Evolutionary conservation across 1,140 invertebrate genomes (phyloP).

Genomic region (Gonioctena quinquepunctata): DNA sequence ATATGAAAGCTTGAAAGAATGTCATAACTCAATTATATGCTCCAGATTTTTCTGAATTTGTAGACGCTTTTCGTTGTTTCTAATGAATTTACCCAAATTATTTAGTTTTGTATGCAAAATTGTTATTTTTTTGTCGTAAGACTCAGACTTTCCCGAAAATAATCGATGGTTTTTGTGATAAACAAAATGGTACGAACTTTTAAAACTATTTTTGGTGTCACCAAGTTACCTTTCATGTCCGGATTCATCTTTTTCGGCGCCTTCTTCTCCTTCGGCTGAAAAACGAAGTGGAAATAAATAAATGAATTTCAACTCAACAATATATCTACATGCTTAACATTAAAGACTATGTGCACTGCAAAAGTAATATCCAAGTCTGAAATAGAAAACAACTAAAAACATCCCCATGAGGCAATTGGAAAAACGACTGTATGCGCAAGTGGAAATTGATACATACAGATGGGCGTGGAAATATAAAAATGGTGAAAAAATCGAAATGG

Average conservation of each 20-base stretch:
- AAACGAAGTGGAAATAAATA: slow-evolving; percentile 29
- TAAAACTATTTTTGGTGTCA: not conserved
- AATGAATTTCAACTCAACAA: not conserved
- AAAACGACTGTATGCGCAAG: not conserved
- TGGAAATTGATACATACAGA: not conserved
- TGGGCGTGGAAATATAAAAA: not conserved
- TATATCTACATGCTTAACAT: slow-evolving; percentile 24
- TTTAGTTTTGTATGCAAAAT: no score
- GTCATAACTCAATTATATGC: no score
- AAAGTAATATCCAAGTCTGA: slow-evolving; percentile 34
- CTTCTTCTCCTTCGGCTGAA: slow-evolving; percentile 42
- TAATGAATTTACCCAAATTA: no score
- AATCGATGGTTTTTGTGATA: no score
- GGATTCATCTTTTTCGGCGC: slow-evolving; percentile 19
- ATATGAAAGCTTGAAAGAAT: no score
- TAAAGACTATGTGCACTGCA: slow-evolving; percentile 31
- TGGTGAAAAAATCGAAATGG: no score
- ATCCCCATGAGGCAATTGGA: not conserved
- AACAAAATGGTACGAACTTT: no score
- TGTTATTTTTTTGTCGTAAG: no score
- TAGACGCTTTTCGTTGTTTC: no score
- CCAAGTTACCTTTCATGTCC: slow-evolving; percentile 24
- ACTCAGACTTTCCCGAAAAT: no score
- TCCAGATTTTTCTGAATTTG: no score
- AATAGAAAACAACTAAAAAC: slow-evolving; percentile 22